Evolutionary conservation across 2,797 vertebrate species (phyloP), one percentile per base, ranked within the genome.

Genomic region (Lithobates pipiens): DNA sequence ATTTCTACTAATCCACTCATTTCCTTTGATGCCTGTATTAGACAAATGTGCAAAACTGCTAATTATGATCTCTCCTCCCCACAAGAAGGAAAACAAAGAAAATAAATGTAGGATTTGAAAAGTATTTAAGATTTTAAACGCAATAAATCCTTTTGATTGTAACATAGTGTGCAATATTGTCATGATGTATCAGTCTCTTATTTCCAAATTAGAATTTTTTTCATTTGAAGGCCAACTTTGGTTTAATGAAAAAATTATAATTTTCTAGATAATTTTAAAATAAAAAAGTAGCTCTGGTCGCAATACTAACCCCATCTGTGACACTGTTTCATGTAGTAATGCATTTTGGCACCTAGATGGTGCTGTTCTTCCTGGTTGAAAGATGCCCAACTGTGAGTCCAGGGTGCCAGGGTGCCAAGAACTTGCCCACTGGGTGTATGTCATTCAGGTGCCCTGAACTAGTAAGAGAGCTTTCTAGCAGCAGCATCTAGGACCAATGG

Each of bases 11-110:
- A 86, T 83, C 75, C 70, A 1, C 7, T 78, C 54, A 39, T 54
- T 70, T 83, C 69, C 68, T 86, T 78, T 86, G 80, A 83, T 86
- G 61, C 57, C 61, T n/a, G 23, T 68, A 75, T 69, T 86, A 79
- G 61, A 54, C 46, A 73, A 86, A 77, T 86, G 79, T 79, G 70
- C 69, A 83, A 79, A 74, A 68, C 57, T 79, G 57, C 76, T 68
- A 69, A 39, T 79, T 79, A 68, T 18, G 13, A 44, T 10, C 13
- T 6, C 21, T 8, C 18, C 10, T 1, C 39, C 39, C 39, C 39
- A 39, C 39, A 39, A 61, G 54, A 9, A 61, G 5, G 46, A 68
- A 61, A 57, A 57, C 50, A 57, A 57, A 71, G 34, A 86, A 39
- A 80, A 39, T 3, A 80, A 57, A 75, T 63, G 42, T 74, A 42